These are phyloP conservation scores for Pseudococcus longispinus DNA, from an alignment of 2,888 invertebrate genomes.

Conservation along the genomic window DNA sequence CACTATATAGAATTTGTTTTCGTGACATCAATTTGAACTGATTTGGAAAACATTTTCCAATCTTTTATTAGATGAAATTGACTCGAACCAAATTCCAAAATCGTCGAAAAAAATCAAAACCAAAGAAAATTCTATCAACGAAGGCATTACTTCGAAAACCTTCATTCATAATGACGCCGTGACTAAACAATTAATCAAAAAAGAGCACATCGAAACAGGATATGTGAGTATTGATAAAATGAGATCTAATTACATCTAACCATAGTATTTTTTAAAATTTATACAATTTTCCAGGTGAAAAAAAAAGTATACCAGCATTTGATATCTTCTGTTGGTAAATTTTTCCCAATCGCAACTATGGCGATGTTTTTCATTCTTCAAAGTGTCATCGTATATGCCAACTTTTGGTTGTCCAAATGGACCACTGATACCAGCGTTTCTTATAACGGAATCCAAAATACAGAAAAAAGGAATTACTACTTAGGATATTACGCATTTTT, in stretches of 20 bases:
- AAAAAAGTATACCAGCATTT: slow-evolving; percentile 89
- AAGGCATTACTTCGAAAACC: neutral
- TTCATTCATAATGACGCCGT: slow-evolving; percentile 64
- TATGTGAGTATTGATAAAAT: slow-evolving; percentile 69
- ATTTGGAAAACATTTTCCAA: neutral
- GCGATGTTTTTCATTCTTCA: slow-evolving; percentile 82
- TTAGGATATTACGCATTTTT: slow-evolving; percentile 87
- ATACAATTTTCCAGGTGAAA: slow-evolving; percentile 71
- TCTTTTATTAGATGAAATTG: neutral
- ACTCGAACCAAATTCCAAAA: neutral
- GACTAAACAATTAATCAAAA: slow-evolving; percentile 79
- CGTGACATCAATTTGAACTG: neutral
- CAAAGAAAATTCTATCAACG: neutral
- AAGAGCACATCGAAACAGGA: slow-evolving; percentile 90
- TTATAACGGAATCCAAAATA: slow-evolving; percentile 60
- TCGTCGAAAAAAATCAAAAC: neutral
- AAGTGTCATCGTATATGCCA: slow-evolving; percentile 84
- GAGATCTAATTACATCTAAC: neutral
- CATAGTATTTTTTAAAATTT: neutral
- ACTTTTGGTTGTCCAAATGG: slow-evolving; percentile 85
- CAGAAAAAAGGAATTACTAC: slow-evolving; percentile 75
- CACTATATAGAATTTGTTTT: neutral
- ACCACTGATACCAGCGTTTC: slow-evolving; percentile 72
- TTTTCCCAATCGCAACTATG: slow-evolving; percentile 74
- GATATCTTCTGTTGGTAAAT: slow-evolving; percentile 65